phyloP scores from a whole-genome alignment of 2,797 vertebrate species.

The Fistularia tabacaria region DNA sequence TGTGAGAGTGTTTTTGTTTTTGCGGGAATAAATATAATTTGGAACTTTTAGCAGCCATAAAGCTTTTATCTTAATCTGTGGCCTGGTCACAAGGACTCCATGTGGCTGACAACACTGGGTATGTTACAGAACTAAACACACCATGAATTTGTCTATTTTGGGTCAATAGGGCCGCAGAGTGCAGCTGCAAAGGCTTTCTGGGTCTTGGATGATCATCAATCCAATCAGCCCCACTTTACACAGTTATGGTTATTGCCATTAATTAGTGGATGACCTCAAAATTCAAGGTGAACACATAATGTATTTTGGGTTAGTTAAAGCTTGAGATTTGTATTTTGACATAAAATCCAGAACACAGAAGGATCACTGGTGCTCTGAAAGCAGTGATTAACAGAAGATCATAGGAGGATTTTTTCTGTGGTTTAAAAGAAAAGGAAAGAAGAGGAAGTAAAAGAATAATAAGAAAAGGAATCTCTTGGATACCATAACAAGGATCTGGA shows the following conservation, averaged over 20 bases:
- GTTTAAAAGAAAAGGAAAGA: neutral
- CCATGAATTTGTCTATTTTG: conserved; percentile 46
- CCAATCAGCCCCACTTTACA: conserved; percentile 15
- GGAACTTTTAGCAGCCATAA: conserved; percentile 6
- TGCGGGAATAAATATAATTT: conserved; percentile 11
- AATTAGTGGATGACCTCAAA: conserved; percentile 9
- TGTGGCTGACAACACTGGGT: conserved; percentile 42
- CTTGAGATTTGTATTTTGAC: neutral
- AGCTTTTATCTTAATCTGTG: conserved; percentile 42
- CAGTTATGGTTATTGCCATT: conserved; percentile 6
- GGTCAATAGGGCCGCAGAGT: conserved; percentile 23
- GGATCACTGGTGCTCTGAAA: too few species aligned
- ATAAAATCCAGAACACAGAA: too few species aligned
- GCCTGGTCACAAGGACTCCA: conserved; percentile 63
- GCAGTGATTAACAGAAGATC: too few species aligned
- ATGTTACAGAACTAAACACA: conserved; percentile 39
- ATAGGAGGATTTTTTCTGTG: neutral
- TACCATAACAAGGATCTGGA: conserved; percentile 45
- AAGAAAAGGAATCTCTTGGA: conserved; percentile 28
- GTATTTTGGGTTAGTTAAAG: conserved; percentile 8
- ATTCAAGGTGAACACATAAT: conserved; percentile 11
- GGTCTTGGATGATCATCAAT: conserved; percentile 3
- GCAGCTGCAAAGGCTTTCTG: conserved; percentile 30
- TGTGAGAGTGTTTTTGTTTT: conserved; percentile 9
- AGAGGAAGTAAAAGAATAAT: neutral